These are phyloP conservation scores for Mercenaria mercenaria DNA, from an alignment of 1,140 invertebrate species.

Conservation along the genomic window DNA sequence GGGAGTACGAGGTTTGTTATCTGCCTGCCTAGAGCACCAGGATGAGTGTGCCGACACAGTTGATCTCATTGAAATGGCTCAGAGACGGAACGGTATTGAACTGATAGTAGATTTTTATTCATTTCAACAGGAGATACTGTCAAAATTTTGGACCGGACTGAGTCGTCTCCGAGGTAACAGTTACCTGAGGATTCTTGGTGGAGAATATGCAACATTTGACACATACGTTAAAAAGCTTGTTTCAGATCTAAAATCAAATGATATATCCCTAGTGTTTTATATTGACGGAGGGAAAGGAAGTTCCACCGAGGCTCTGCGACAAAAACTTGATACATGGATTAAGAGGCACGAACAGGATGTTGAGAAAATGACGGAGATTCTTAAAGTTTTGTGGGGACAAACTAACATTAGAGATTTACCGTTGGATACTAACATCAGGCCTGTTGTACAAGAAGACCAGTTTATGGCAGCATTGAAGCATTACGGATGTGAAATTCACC, in stretches of 20 bases:
- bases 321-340: slow-evolving; percentile 82
- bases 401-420: slow-evolving; percentile 68
- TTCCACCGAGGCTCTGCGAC: slow-evolving; percentile 68
- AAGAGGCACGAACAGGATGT: slow-evolving; percentile 74
- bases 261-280: slow-evolving; percentile 80
- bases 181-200: slow-evolving; percentile 78
- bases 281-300: slow-evolving; percentile 81
- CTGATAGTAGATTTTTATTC: slow-evolving; percentile 82
- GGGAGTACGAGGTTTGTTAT: slow-evolving; percentile 79
- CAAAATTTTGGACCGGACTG: slow-evolving; percentile 77
- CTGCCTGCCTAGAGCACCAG: slow-evolving; percentile 71
- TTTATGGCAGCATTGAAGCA: slow-evolving; percentile 74
- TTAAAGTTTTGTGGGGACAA: slow-evolving; percentile 75
- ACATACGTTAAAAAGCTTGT: slow-evolving; percentile 78
- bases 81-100: slow-evolving; percentile 77
- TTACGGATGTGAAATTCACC: slow-evolving; percentile 79
- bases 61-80: slow-evolving; percentile 79
- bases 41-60: slow-evolving; percentile 74
- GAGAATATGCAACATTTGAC: slow-evolving; percentile 80
- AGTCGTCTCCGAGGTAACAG: slow-evolving; percentile 72
- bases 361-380: slow-evolving; percentile 72
- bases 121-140: slow-evolving; percentile 78
- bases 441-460: slow-evolving; percentile 80
- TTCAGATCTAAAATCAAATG: slow-evolving; percentile 74
- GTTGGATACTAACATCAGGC: slow-evolving; percentile 70